Evolutionary conservation across 2,113 vertebrate species (phyloP).

Genomic region (Hippocampus mohnikei): DNA sequence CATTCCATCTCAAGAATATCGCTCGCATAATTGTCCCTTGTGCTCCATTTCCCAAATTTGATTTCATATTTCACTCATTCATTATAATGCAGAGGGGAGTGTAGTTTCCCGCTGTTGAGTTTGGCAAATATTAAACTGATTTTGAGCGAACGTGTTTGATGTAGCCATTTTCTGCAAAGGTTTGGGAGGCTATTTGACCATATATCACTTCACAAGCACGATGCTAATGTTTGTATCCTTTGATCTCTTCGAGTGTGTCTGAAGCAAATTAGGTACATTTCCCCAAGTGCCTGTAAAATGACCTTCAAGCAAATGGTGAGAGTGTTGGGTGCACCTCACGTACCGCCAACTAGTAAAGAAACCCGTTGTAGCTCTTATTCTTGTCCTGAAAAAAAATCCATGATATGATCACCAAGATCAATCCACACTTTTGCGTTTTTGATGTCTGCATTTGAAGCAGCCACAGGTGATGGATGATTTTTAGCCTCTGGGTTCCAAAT

Average conservation of each 20-base stretch:
- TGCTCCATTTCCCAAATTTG: slow-evolving; percentile 62
- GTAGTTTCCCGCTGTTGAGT: slow-evolving; percentile 41
- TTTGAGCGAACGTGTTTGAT: slow-evolving; percentile 30
- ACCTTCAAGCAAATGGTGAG: slow-evolving; percentile 49
- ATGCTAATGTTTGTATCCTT: slow-evolving; percentile 39
- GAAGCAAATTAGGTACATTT: slow-evolving; percentile 50
- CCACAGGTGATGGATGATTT: slow-evolving; percentile 62
- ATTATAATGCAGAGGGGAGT: slow-evolving; percentile 48
- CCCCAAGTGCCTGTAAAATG: slow-evolving; percentile 32
- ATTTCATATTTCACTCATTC: slow-evolving; percentile 56
- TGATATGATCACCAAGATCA: slow-evolving; percentile 69
- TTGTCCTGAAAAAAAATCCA: slow-evolving; percentile 50
- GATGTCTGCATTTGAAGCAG: slow-evolving; percentile 65
- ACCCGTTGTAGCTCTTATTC: slow-evolving; percentile 58
- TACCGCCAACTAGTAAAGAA: slow-evolving; percentile 41
- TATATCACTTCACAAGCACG: slow-evolving; percentile 20
- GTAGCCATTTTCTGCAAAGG: slow-evolving; percentile 19
- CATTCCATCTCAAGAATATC: slow-evolving; percentile 40
- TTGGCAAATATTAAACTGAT: slow-evolving; percentile 36
- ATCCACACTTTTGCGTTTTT: slow-evolving; percentile 63
- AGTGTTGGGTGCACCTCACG: slow-evolving; percentile 37
- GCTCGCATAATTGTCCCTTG: slow-evolving; percentile 45
- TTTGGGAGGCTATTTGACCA: neutral
- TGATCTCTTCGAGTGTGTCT: slow-evolving; percentile 43
- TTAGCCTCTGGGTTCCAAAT: slow-evolving; percentile 61